phyloP scores from a whole-genome alignment of 92 coral and sea anemone species.

The Galaxea fascicularis region DNA sequence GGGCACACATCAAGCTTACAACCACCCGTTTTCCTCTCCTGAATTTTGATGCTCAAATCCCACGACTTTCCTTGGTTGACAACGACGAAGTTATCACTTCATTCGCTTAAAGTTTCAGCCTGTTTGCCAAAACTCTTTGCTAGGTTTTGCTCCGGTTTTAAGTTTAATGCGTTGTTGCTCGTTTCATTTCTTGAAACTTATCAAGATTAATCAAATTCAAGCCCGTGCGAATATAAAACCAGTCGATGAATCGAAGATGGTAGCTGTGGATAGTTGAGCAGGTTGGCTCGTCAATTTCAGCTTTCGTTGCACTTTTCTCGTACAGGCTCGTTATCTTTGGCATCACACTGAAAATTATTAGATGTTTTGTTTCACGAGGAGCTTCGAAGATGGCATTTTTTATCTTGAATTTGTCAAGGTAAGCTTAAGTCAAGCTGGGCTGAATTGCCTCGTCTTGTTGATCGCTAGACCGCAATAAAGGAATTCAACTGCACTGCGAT shows the following conservation, averaged over 20 bases:
- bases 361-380: not conserved
- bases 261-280: conserved; percentile 16
- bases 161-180: not conserved
- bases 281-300: conserved; percentile 7
- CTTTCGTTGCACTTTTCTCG: not conserved
- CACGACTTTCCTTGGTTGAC: conserved; percentile 8
- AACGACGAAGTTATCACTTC: not conserved
- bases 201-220: conserved; percentile 5
- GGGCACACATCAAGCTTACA: conserved; percentile 27
- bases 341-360: not conserved
- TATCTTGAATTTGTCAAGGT: not conserved
- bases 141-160: not conserved
- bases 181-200: conserved; percentile 23
- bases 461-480: conserved; percentile 46
- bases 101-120: not conserved
- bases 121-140: not conserved
- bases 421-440: not conserved
- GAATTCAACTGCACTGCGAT: not conserved
- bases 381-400: not conserved
- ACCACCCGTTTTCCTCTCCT: conserved; percentile 35
- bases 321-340: not conserved
- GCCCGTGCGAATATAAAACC: conserved; percentile 5
- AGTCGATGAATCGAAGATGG: conserved; percentile 30
- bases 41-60: conserved; percentile 43
- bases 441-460: conserved; percentile 16